These are phyloP conservation scores for Trachelus troglodyta DNA, from an alignment of 2,888 invertebrate species.

Conservation along the genomic window DNA sequence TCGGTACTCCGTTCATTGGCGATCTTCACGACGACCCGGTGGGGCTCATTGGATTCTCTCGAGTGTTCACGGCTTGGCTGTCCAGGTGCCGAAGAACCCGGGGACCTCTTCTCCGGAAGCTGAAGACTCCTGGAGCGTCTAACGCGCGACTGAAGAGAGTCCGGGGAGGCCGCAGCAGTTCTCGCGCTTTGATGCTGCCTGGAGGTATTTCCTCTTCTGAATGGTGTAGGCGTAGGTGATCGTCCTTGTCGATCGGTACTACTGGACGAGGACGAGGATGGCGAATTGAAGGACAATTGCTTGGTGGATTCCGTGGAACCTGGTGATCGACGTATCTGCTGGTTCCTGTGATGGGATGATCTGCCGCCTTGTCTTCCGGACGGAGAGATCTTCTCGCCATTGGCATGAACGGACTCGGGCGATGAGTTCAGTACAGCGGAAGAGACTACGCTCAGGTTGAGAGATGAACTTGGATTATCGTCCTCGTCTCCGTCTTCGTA, in stretches of 20 bases:
- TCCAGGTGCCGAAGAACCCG: slow-evolving; percentile 49
- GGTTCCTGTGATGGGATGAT: slow-evolving; percentile 36
- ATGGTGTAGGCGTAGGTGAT: slow-evolving; percentile 56
- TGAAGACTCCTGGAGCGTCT: slow-evolving; percentile 73
- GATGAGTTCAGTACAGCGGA: slow-evolving; percentile 56
- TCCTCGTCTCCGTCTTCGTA: slow-evolving; percentile 69
- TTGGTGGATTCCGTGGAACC: slow-evolving; percentile 59
- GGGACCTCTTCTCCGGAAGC: slow-evolving; percentile 72
- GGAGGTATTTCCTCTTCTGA: slow-evolving; percentile 45
- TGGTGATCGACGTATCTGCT: slow-evolving; percentile 56
- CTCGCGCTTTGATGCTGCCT: slow-evolving; percentile 52
- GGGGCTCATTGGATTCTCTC: slow-evolving; percentile 60
- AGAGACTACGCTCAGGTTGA: slow-evolving; percentile 64
- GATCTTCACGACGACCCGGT: slow-evolving; percentile 63
- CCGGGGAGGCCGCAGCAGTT: slow-evolving; percentile 50
- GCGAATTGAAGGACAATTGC: slow-evolving; percentile 51
- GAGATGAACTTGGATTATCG: slow-evolving; percentile 66
- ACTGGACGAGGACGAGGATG: slow-evolving; percentile 56
- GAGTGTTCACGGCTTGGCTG: slow-evolving; percentile 63
- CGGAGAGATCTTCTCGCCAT: slow-evolving; percentile 51
- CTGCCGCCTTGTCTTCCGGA: slow-evolving; percentile 44
- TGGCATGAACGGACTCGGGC: slow-evolving; percentile 53
- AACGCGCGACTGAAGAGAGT: slow-evolving; percentile 63
- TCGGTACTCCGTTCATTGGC: slow-evolving; percentile 51
- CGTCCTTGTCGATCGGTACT: slow-evolving; percentile 51